These are phyloP conservation scores for Cyprinus carpio DNA, from an alignment of 2,113 vertebrate genomes.

Conservation along the genomic window DNA sequence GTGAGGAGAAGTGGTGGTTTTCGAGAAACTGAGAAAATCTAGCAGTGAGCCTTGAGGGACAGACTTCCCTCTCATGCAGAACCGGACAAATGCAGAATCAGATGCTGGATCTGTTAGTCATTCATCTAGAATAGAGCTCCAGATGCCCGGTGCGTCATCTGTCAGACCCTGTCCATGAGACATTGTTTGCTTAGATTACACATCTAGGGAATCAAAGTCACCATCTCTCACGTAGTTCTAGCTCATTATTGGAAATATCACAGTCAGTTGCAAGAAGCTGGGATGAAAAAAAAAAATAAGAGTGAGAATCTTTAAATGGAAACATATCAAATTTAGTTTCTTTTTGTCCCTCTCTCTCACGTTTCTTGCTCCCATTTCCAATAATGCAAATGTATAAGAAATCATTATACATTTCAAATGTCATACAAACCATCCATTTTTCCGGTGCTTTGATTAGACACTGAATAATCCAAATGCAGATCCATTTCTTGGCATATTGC, in stretches of 20 bases:
- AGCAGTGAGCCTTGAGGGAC: slow-evolving; percentile 3
- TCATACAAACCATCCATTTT: slow-evolving; percentile 23
- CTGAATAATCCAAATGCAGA: slow-evolving; percentile 51
- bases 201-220: slow-evolving; percentile 1
- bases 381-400: not conserved
- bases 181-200: slow-evolving; percentile 32
- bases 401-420: slow-evolving; percentile 11
- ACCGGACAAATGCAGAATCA: slow-evolving; percentile 41
- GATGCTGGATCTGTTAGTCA: slow-evolving; percentile 18
- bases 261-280: slow-evolving; percentile 60
- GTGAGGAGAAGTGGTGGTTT: slow-evolving; percentile 23
- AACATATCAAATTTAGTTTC: not conserved
- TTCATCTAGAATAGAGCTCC: slow-evolving; percentile 22
- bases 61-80: slow-evolving; percentile 16
- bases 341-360: not conserved
- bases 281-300: slow-evolving; percentile 49
- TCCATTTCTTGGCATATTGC: slow-evolving; percentile 56
- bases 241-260: slow-evolving; percentile 63
- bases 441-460: slow-evolving; percentile 26
- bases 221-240: slow-evolving; percentile 58
- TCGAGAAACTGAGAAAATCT: not conserved
- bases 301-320: slow-evolving; percentile 14
- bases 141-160: slow-evolving; percentile 21
- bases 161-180: slow-evolving; percentile 34
- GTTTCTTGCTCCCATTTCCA: not conserved